Conservation (phyloP, 1,140 invertebrate species). For the Pemphigus obesinymphae region DNA sequence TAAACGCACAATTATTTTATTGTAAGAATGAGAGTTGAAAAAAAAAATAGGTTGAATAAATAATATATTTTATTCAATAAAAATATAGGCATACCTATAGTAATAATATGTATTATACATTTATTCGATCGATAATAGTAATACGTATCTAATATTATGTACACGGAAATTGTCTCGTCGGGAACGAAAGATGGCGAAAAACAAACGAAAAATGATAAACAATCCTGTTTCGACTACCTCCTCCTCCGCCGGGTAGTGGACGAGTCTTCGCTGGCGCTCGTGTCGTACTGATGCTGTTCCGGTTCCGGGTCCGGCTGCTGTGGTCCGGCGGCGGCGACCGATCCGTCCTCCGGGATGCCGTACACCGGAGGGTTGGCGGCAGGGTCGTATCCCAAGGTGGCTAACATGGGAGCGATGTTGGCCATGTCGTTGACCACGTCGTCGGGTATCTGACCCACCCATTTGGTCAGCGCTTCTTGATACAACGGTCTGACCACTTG, state of each 20-base stretch:
- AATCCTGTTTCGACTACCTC: not conserved
- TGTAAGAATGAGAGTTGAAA: too few species aligned
- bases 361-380: constrained; percentile 90
- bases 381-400: constrained; percentile 83
- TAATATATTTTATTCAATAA: not conserved
- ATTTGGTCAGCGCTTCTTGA: constrained; percentile 90
- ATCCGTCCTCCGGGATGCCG: constrained; percentile 66
- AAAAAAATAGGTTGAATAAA: too few species aligned
- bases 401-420: constrained; percentile 68
- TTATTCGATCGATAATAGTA: not conserved
- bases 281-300: not conserved
- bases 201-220: not conserved
- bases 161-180: not conserved
- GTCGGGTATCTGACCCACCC: constrained; percentile 88
- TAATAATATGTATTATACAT: not conserved
- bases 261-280: not conserved
- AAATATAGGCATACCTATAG: not conserved
- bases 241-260: not conserved
- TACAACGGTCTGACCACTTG: constrained; percentile 98
- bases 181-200: not conserved
- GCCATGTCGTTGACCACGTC: constrained; percentile 83
- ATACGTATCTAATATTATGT: not conserved
- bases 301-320: not conserved
- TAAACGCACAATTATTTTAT: too few species aligned
- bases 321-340: not conserved